Evolutionary conservation across 2,888 invertebrate species (phyloP).

Genomic region (Microplitis manilae): DNA sequence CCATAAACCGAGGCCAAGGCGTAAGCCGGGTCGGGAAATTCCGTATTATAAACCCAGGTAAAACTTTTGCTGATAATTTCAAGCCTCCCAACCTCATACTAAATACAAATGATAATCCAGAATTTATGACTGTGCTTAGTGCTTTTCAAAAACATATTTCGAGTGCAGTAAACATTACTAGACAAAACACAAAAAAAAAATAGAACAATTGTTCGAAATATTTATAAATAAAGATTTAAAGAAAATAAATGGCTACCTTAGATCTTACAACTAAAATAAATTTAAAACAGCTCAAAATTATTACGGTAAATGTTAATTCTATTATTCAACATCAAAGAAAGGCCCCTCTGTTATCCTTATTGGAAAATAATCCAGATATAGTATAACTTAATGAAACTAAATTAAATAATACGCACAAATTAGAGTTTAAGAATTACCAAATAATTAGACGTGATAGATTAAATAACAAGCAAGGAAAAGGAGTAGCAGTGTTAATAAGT

Average conservation of each 20-base stretch:
- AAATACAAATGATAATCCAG: not conserved
- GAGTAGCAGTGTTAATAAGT: constrained; percentile 36
- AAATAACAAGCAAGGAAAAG: constrained; percentile 31
- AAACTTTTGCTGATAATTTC: not conserved
- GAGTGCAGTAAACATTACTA: no score
- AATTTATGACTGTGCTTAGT: not conserved
- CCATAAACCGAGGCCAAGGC: not conserved
- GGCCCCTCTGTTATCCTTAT: constrained; percentile 7
- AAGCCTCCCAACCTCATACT: not conserved
- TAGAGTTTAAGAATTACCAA: constrained; percentile 34
- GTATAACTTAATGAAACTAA: constrained; percentile 36
- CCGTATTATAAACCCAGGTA: not conserved
- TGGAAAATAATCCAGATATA: constrained; percentile 22
- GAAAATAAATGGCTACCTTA: not conserved
- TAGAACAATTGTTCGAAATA: not conserved
- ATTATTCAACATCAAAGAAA: constrained; percentile 29
- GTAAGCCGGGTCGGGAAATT: not conserved
- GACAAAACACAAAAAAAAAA: no score
- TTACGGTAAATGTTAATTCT: constrained; percentile 24
- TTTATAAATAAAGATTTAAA: not conserved
- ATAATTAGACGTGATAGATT: constrained; percentile 36
- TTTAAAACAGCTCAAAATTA: not conserved
- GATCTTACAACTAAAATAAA: not conserved
- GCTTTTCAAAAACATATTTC: not conserved
- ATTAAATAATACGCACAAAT: constrained; percentile 22